Evolutionary conservation across 1,140 invertebrate species (phyloP).

Genomic region (Plutomurus gul): DNA sequence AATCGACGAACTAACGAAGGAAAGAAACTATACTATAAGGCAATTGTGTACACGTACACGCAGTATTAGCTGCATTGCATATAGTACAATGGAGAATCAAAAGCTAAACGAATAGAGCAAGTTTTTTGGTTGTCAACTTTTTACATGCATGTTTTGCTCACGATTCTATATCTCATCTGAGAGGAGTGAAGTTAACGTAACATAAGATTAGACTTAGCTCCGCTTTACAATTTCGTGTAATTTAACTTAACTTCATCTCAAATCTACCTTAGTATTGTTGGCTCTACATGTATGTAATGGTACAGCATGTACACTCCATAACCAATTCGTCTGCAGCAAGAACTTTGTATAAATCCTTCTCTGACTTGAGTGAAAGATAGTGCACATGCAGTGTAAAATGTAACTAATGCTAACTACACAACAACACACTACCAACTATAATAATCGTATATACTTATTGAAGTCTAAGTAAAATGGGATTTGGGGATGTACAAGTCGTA

Average conservation of each 20-base stretch:
- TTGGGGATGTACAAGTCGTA: not conserved
- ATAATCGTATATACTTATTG: not conserved
- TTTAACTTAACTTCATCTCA: not conserved
- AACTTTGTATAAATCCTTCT: not conserved
- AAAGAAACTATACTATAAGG: not conserved
- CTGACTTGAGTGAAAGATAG: not conserved
- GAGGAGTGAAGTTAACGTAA: constrained; percentile 6
- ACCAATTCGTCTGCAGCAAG: not conserved
- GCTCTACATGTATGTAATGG: not conserved
- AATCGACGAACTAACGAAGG: not conserved
- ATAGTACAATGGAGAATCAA: not conserved
- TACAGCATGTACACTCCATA: not conserved
- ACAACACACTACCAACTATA: not conserved
- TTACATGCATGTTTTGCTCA: constrained; percentile 10
- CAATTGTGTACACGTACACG: not conserved
- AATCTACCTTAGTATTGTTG: not conserved
- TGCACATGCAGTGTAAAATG: not conserved
- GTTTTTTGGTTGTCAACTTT: constrained; percentile 26
- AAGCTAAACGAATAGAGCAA: not conserved
- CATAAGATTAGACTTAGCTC: constrained; percentile 7
- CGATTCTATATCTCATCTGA: constrained; percentile 18
- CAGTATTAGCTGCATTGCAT: not conserved
- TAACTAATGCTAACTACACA: constrained; percentile 10
- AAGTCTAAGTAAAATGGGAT: not conserved
- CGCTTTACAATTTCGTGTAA: not conserved